Evolutionary conservation across 1,140 invertebrate genomes (phyloP), one percentile per base, ranked within the genome.

Genomic region (Lineus longissimus): DNA sequence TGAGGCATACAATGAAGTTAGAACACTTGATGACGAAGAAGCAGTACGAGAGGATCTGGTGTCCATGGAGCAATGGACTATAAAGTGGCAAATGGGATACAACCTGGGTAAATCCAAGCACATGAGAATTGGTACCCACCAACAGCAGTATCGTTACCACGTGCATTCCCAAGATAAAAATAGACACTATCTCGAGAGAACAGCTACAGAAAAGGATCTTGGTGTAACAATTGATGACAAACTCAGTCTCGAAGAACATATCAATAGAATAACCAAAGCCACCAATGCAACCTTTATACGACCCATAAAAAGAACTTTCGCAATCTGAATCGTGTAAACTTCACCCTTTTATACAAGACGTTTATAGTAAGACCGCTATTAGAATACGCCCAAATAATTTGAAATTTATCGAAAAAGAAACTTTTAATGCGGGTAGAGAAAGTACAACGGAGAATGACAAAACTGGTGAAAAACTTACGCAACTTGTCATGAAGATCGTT

Each of bases 41-140:
- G 17, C n/a, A 57, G 13, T 65, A 17, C 59, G 61, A 40, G 27
- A 56, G n/a, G 60, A 66, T 36, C 33, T 62, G 11, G 11, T 29
- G 47, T 25, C 19, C 7, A 58, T 65, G 54, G 30, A 43, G 33
- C 31, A 57, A 23, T 65, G 64, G 59, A 41, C 59, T 19, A 15
- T 13, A n/a, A 41, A 65, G 22, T 61, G 64, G 54, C 64, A 61
- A 59, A 51, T 65, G 58, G 29, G 17, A 2, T 65, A 55, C 43
- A 31, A 65, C 31, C 22, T 40, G n/a, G 47, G 9, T 51, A 51
- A 51, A 51, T 51, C 6, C 47, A 51, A 51, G 25, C 19, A 23
- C 9, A 51, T 51, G 47, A 51, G 47, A 51, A 51, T 51, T 23
- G 47, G 47, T n/a, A 51, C 19, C 9, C 9, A 51, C 47, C 47